Evolutionary conservation across 2,797 vertebrate genomes (phyloP), one percentile per base, ranked within the genome.

Genomic region (Loris lydekkerianus): DNA sequence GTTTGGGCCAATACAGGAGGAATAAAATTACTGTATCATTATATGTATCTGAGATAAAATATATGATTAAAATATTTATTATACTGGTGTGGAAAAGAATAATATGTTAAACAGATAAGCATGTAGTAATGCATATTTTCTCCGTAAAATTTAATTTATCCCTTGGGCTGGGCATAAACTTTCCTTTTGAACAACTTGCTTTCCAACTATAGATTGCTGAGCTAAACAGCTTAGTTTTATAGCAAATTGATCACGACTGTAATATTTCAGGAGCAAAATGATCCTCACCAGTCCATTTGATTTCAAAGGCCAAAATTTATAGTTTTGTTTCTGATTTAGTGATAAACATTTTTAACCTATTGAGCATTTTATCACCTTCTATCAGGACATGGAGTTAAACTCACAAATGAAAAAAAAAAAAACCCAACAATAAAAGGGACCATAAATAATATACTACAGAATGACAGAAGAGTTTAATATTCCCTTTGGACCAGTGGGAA

Each of bases 261-360:
- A 98, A 98, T 98, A 98, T 98, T 98, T 98, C 98, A 98, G 98
- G 94, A 98, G 97, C 97, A 98, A 98, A 98, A 98, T 98, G 98
- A 98, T 98, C 97, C 97, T 98, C 96, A 98, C 97, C 98, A 97
- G 98, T 98, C 98, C 98, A 98, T 98, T 98, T 97, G 97, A 98
- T 98, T 98, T 98, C 98, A 98, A 98, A 98, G 98, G 98, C 97
- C 93, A 72, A 98, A 98, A 98, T 98, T 98, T 98, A 98, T 98
- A 92, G 98, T 98, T 98, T 98, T 97, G 97, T 94, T 97, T 95
- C 98, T 98, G 98, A 98, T 98, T 98, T 98, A 98, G 97, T 98
- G 98, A 98, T 98, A 98, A 98, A 97, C 92, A 98, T 98, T 98
- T 98, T 98, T 97, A 98, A 98, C 97, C 95, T 98, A 98, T 98